Percentiles rank a stretch among this genome's conserved stretches.
These are phyloP conservation scores for Dioctria linearis DNA, from an alignment of 2,888 invertebrate genomes.

Conservation along the genomic window DNA sequence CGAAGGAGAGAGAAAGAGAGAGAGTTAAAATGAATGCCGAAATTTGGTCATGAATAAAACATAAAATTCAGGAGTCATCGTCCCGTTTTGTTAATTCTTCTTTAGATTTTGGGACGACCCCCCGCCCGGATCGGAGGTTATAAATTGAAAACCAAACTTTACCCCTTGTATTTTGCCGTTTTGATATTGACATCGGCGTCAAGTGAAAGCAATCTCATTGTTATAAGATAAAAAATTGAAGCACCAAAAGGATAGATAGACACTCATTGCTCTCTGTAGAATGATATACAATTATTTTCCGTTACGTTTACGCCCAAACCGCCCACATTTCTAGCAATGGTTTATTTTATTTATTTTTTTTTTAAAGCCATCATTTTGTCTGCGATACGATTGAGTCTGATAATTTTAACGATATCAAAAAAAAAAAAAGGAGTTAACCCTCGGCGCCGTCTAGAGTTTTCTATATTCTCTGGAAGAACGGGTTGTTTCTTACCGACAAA, in stretches of 20 bases:
- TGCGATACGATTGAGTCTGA: conserved; percentile 30
- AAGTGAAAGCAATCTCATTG: conserved; percentile 45
- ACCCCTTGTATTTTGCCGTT: background rate
- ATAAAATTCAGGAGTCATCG: conserved; percentile 32
- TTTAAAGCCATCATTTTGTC: conserved; percentile 48
- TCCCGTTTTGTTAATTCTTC: conserved; percentile 34
- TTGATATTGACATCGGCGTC: conserved; percentile 33
- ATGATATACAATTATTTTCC: background rate
- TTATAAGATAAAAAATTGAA: conserved; percentile 20
- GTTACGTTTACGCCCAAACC: background rate
- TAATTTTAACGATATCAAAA: conserved; percentile 41
- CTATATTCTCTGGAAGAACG: background rate
- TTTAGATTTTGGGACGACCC: background rate
- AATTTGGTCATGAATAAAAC: conserved; percentile 46
- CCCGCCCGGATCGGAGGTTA: background rate
- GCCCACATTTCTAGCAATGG: background rate
- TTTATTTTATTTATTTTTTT: conserved; percentile 51
- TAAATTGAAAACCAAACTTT: conserved; percentile 20
- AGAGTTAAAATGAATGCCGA: background rate
- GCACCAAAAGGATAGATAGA: background rate
- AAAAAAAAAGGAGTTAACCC: background rate
- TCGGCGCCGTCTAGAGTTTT: background rate
- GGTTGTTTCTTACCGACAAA: background rate
- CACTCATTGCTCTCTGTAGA: background rate
- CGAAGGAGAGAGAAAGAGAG: too few relatives aligned